Evolutionary conservation across 2,797 vertebrate species (phyloP).

Genomic region (Huso huso): DNA sequence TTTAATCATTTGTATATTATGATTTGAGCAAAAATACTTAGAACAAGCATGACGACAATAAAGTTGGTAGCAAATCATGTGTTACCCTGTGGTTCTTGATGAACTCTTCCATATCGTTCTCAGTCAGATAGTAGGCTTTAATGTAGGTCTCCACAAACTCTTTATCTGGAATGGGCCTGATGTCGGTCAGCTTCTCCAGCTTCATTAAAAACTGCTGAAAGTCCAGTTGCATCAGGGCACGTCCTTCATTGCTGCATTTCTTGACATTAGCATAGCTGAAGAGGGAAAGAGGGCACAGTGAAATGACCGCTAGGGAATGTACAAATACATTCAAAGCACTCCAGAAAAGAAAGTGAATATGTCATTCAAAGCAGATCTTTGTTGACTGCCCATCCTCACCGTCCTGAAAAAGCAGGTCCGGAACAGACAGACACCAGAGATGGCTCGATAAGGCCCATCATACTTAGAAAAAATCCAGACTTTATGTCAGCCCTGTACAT

Average conservation of each 20-base stretch:
- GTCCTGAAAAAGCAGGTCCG: no score
- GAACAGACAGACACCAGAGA: no score
- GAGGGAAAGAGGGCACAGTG: not conserved
- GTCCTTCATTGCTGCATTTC: slow-evolving; percentile 97
- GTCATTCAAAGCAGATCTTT: no score
- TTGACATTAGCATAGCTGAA: slow-evolving; percentile 94
- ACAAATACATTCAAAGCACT: not conserved
- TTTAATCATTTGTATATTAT: no score
- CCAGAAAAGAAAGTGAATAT: no score
- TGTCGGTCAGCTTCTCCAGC: slow-evolving; percentile 93
- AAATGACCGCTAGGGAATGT: slow-evolving; percentile 10
- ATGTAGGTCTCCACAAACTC: slow-evolving; percentile 99
- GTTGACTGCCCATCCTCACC: no score
- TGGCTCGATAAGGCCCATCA: no score
- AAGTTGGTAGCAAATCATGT: no score
- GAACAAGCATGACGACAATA: no score
- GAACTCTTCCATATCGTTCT: slow-evolving; percentile 97
- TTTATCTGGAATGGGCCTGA: slow-evolving; percentile 96
- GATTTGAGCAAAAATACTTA: no score
- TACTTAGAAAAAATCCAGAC: no score
- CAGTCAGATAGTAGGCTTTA: slow-evolving; percentile 95
- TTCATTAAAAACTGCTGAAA: slow-evolving; percentile 98
- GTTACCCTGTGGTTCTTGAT: slow-evolving; percentile 93
- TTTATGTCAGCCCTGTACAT: no score
- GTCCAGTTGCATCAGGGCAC: slow-evolving; percentile 96